Conservation (phyloP, 2,797 vertebrate genomes). For the Siniperca undulata region DNA sequence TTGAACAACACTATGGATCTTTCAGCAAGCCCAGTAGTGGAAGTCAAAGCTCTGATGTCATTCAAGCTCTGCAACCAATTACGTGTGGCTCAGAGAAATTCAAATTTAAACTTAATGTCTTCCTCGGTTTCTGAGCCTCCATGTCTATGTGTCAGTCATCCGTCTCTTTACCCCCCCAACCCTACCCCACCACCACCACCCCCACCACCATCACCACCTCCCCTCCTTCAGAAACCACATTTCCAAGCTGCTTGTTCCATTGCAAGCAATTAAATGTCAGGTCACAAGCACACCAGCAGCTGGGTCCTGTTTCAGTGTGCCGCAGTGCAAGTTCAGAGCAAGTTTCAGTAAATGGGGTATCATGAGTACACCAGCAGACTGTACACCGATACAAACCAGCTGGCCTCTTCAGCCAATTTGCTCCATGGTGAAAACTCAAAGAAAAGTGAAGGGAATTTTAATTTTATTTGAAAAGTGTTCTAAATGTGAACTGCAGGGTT, state of each 20-base stretch:
- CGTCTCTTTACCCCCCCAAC: constrained; percentile 8
- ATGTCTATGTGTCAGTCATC: constrained; percentile 67
- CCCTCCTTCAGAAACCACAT: constrained; percentile 66
- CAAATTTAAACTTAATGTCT: constrained; percentile 66
- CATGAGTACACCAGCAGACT: constrained; percentile 53
- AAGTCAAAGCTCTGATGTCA: constrained; percentile 72
- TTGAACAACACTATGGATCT: constrained; percentile 26
- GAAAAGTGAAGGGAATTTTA: constrained; percentile 54
- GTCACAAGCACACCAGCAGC: constrained; percentile 69
- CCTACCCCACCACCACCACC: background rate
- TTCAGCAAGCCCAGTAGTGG: constrained; percentile 53
- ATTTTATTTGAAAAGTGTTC: constrained; percentile 59
- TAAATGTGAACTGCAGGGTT: constrained; percentile 52
- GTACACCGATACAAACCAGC: constrained; percentile 71
- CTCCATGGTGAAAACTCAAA: constrained; percentile 35
- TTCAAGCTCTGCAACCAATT: constrained; percentile 77
- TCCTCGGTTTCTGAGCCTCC: constrained; percentile 56
- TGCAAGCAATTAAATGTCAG: constrained; percentile 69
- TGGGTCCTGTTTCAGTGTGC: constrained; percentile 74
- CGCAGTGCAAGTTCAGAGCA: constrained; percentile 48
- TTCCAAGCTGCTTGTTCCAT: constrained; percentile 73
- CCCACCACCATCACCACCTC: background rate
- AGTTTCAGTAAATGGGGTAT: constrained; percentile 61
- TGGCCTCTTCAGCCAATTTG: constrained; percentile 59
- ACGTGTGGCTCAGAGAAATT: constrained; percentile 63